Base-by-base conservation (phyloP, 2,113 vertebrate genomes). In the Phalacrocorax brasilianus region DNA sequence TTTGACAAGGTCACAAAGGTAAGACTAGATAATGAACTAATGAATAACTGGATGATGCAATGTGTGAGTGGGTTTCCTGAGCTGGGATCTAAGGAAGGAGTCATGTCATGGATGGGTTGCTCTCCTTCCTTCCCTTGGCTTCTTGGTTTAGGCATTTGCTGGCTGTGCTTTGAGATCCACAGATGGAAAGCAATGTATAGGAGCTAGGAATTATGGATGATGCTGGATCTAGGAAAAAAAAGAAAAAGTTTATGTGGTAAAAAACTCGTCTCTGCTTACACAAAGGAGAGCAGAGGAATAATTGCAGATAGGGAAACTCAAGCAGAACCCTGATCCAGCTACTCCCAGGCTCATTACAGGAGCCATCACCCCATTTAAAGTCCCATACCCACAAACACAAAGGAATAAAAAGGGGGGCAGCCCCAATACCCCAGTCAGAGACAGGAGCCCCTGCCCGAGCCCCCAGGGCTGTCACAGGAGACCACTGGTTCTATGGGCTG, bases 351-450 rank as follows among this genome's bases (percentile, higher is more conserved):
- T 21, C 52, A 35, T 16, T 9, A 42, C 19, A 55, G 14, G 19
- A 76, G 4, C 40, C 22, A 70, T 35, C 62, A 70, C 2, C 7
- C 9, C 38, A 24, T 42, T 79, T n/a, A 42, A 58, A 63, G 11
- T 33, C 33, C 13, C 28, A 23, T n/a, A 0, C 4, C 3, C 6
- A 11, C 17, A 12, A 13, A 33, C 2, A 22, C 0, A 67, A 32
- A 47, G 26, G 11, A 67, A 44, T 11, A 74, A 58, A 50, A 1
- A 11, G 4, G 1, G 12, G 3, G 14, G 2, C 6, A 38, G 1
- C 14, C 4, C 14, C n/a, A 35, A 15, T 24, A 21, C 19, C 21
- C 33, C 58, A 59, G 58, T n/a, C 58, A 65, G 15, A 61, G 26
- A 55, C 24, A 74, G 11, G 2, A 56, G 5, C 3, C 14, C 9